Percentiles rank a stretch among this genome's conserved stretches.
These are phyloP conservation scores for Mormyrops attenuatus DNA, from an alignment of 2,797 vertebrate genomes.

Conservation along the genomic window DNA sequence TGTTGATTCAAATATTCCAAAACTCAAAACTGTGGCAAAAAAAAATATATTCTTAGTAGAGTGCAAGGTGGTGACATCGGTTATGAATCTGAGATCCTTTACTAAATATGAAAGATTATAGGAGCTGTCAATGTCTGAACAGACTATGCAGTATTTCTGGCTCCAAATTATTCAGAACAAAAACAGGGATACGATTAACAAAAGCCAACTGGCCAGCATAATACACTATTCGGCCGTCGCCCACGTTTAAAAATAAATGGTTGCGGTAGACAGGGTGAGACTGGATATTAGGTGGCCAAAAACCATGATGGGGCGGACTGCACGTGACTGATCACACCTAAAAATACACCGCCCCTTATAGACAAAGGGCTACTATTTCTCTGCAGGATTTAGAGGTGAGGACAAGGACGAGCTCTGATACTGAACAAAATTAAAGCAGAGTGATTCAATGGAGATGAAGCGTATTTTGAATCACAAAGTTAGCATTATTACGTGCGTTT, in stretches of 20 bases:
- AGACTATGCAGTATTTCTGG: not conserved
- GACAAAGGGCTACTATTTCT: slow-evolving; percentile 17
- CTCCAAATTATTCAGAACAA: not conserved
- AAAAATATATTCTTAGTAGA: not conserved
- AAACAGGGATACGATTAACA: not conserved
- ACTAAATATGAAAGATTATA: not conserved
- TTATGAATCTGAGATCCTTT: not conserved
- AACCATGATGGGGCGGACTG: not conserved
- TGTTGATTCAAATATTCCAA: not conserved
- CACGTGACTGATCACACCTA: not conserved
- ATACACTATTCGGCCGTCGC: not conserved
- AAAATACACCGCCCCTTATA: slow-evolving; percentile 8
- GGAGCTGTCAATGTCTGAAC: not conserved
- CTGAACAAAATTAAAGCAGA: not conserved
- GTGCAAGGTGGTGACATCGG: not conserved
- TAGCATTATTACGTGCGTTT: not conserved
- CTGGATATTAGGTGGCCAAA: slow-evolving; percentile 1
- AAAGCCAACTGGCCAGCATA: not conserved
- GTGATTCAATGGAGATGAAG: not conserved
- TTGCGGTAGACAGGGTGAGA: not conserved
- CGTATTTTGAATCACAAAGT: not conserved
- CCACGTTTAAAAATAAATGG: not conserved
- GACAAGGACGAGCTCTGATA: not conserved
- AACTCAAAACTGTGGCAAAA: not conserved
- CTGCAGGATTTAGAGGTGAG: slow-evolving; percentile 12